phyloP scores from a whole-genome alignment of 2,113 vertebrate genomes.

The Helogale parvula region DNA sequence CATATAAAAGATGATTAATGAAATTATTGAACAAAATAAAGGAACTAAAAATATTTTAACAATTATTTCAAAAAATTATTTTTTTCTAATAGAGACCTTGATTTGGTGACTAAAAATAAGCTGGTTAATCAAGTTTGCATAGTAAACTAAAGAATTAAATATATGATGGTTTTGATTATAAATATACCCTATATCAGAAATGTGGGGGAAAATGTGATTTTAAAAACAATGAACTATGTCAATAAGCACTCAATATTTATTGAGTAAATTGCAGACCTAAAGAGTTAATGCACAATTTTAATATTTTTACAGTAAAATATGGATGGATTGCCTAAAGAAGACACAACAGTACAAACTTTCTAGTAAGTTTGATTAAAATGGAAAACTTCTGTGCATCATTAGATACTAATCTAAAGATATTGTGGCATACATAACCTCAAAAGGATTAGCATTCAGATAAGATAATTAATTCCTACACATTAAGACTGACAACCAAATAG shows the following conservation, averaged over 20 bases:
- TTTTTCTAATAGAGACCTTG: background rate
- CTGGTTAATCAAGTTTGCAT: background rate
- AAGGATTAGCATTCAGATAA: background rate
- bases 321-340: background rate
- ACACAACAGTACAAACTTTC: background rate
- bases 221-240: background rate
- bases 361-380: background rate
- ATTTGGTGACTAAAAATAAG: background rate
- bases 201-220: background rate
- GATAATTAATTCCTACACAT: background rate
- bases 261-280: background rate
- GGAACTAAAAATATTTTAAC: background rate
- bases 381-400: background rate
- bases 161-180: background rate
- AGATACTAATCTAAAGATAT: background rate
- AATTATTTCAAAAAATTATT: background rate
- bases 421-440: slow-evolving; percentile 8
- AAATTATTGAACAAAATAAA: slow-evolving; percentile 23
- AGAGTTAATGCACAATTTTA: background rate
- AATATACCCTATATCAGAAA: slow-evolving; percentile 4
- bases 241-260: background rate
- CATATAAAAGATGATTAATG: background rate
- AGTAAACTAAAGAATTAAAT: slow-evolving; percentile 11
- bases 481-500: background rate
- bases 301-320: slow-evolving; percentile 10